Evolutionary conservation across 2,888 invertebrate genomes (phyloP), one percentile per base, ranked within the genome.

Genomic region (Digitonthophagus gazella): DNA sequence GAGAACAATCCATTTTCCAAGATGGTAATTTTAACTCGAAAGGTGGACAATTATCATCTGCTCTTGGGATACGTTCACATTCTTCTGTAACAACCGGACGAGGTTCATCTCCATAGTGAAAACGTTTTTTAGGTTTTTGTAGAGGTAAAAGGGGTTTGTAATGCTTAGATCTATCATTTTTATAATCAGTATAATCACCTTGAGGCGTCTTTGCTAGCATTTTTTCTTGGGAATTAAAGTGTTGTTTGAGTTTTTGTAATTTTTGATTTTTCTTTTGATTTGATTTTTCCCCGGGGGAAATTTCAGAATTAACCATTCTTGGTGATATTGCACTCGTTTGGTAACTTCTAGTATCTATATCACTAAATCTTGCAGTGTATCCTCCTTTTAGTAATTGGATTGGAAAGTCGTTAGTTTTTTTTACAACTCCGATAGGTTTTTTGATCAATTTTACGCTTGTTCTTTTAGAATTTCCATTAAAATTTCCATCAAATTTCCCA

Each of bases 371-470:
- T 8, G 11, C 56, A 15, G 65, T 63, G 22, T 65, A 69, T 16
- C 68, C 68, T 11, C 56, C 56, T 55, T 69, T 69, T n/a, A 69
- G 15, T 22, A 69, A 28, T 19, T 66, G 55, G 15, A 65, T 61
- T n/a, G 58, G 61, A 15, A 69, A 15, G n/a, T 8, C 61, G 64
- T 1, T 63, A 56, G 19, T 69, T 64, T 16, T 64, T 63, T 16
- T 16, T 14, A n/a, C 64, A 64, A 8, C 15, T 18, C 69, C 69
- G n/a, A 69, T 58, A 6, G 67, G 69, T 15, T 69, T 69, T 15
- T 28, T 69, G 19, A 65, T 57, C 18, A 69, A 57, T 64, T 22
- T 6, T 1, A 44, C 28, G 1, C 8, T 44, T 44, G 28, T 11
- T 2, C 11, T 44, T 44, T 3, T 6, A 44, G 28, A 44, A 44